A percentile compares a stretch with the other conserved stretches of the same genome.
Evolutionary conservation across 2,888 invertebrate genomes (phyloP).

Genomic region (Boloria euphrosyne): DNA sequence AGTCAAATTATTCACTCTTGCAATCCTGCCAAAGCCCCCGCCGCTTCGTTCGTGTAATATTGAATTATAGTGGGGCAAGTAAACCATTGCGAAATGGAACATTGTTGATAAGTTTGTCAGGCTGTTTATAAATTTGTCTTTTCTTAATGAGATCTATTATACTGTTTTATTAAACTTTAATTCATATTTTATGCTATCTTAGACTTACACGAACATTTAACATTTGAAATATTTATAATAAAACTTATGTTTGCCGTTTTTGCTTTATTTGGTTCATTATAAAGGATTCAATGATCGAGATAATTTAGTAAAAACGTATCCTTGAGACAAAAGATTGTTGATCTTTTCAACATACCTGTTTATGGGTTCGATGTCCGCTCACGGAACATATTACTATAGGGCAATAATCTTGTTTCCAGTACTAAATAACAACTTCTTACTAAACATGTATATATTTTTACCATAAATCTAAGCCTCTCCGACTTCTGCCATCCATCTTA

Average conservation of each 20-base stretch:
- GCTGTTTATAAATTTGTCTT: constrained; percentile 46
- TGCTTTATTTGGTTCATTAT: background rate
- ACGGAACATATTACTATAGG: background rate
- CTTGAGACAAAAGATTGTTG: background rate
- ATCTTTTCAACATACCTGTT: constrained; percentile 5
- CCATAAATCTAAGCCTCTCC: background rate
- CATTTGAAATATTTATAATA: too few species aligned
- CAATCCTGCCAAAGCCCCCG: constrained; percentile 72
- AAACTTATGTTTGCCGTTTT: too few species aligned
- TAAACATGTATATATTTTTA: background rate
- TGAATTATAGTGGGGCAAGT: constrained; percentile 77
- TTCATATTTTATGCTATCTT: too few species aligned
- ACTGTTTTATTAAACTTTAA: too few species aligned
- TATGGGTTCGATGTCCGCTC: constrained; percentile 3
- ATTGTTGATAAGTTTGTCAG: constrained; percentile 61
- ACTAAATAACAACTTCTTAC: background rate
- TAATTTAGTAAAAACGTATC: too few species aligned
- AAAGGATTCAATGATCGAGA: background rate
- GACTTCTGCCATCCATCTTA: background rate
- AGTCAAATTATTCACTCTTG: constrained; percentile 79
- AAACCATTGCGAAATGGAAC: constrained; percentile 77
- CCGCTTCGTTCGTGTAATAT: constrained; percentile 71
- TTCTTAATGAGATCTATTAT: constrained; percentile 21
- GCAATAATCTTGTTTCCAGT: background rate
- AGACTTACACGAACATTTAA: too few species aligned